These are phyloP conservation scores for Pteromalus puparum DNA, from an alignment of 1,140 invertebrate species.

Conservation along the genomic window DNA sequence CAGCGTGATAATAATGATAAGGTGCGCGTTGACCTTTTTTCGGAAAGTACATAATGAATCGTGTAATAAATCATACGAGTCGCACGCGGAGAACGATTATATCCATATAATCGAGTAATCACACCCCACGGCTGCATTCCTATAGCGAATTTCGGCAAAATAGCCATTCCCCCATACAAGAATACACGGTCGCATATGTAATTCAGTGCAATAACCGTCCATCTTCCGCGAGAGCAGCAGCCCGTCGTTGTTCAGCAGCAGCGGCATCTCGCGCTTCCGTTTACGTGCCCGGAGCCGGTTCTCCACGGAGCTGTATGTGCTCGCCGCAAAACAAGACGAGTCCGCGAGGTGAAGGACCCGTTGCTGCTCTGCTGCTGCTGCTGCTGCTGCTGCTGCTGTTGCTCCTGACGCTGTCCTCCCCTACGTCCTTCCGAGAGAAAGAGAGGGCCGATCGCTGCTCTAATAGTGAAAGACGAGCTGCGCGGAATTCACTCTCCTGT, in stretches of 20 bases:
- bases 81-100: no score
- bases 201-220: neutral
- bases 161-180: no score
- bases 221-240: neutral
- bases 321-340: constrained; percentile 9
- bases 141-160: no score
- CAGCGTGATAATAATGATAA: neutral
- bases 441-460: neutral
- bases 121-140: no score
- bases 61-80: neutral
- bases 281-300: constrained; percentile 52
- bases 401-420: neutral
- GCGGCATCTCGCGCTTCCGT: constrained; percentile 29
- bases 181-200: no score
- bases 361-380: no score
- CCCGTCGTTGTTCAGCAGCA: neutral
- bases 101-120: no score
- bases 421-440: constrained; percentile 6
- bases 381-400: neutral
- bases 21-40: neutral
- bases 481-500: neutral
- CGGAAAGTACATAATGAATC: neutral
- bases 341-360: constrained; percentile 28
- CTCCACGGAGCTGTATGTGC: constrained; percentile 37
- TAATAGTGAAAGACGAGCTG: neutral